Conservation (phyloP, 2,113 vertebrate species). For the Mastomys coucha region DNA sequence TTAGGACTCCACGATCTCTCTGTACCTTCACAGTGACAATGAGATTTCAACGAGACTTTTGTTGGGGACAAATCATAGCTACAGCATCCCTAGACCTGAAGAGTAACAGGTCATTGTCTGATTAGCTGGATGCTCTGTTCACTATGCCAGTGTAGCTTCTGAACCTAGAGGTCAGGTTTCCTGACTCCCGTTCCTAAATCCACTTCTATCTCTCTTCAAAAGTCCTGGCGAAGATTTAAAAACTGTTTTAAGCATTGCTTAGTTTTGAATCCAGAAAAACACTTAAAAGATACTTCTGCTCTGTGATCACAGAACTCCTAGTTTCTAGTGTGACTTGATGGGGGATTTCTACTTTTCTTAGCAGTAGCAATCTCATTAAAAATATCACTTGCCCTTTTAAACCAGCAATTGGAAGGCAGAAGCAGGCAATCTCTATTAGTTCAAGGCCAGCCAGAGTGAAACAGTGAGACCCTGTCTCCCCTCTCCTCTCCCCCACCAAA, state of each 20-base stretch:
- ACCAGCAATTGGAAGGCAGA: background rate
- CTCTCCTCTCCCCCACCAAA: too few species aligned
- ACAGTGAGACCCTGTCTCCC: background rate
- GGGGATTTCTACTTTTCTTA: constrained; percentile 36
- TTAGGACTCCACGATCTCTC: background rate
- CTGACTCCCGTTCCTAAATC: background rate
- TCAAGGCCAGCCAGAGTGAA: background rate
- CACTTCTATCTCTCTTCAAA: background rate
- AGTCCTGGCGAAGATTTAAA: background rate
- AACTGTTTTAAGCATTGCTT: background rate
- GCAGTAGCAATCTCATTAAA: constrained; percentile 40
- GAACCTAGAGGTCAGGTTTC: background rate
- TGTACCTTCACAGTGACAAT: background rate
- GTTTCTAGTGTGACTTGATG: background rate
- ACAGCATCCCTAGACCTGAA: background rate
- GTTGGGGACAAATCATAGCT: background rate
- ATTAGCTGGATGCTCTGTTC: background rate
- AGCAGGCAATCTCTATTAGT: background rate
- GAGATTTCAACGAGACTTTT: background rate
- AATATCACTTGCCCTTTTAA: background rate
- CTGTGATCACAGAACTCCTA: background rate
- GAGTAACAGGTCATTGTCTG: background rate
- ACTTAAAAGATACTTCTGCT: background rate
- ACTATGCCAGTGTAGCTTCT: background rate
- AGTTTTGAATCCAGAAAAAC: constrained; percentile 17